Base-by-base conservation (phyloP, 2,888 invertebrate genomes). In the Diogma glabrata region DNA sequence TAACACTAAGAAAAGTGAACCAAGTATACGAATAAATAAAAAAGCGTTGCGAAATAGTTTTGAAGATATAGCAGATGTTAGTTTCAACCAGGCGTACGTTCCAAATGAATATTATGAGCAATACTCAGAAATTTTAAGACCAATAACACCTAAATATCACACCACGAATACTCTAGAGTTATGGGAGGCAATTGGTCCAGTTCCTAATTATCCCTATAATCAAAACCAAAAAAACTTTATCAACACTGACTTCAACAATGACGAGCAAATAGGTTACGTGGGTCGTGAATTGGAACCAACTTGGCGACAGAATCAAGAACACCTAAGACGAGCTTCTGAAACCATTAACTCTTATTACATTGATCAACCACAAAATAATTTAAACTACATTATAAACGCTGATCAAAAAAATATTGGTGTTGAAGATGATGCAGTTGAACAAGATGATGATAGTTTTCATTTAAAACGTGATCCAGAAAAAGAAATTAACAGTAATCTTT, bases 281-380 rank as follows among this genome's bases (percentile, higher is more conserved):
- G 36, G 49, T 5, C 50, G 49, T 24, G 56, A 56, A 45, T 30
- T 57, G 8, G 51, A 52, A 22, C 55, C 55, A 17, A 55, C 54
- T 7, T 40, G 43, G 16, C 48, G 55, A 23, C 48, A 52, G 28
- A 55, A 55, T 47, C 28, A 47, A 8, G 36, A 52, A n/a, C 47
- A 53, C 47, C 24, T 56, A 20, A 30, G 36, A 36, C 47, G 49
- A 26, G 47, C 54, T 1, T 49, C 50, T 14, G 14, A 51, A n/a
- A 26, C 51, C n/a, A 28, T 56, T 17, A 30, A 50, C 24, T 40
- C 46, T 19, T 52, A 53, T 40, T 53, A 53, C 43, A 49, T 53
- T 48, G 20, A 45, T 19, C 8, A 16, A 3, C 46, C 53, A 16
- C 17, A 19, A 4, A 22, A 49, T 16, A 36, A 49, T 38, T 9